Percentiles rank a stretch among this genome's conserved stretches.
Conservation (phyloP, 2,113 vertebrate genomes). For the Nycticorax nycticorax region DNA sequence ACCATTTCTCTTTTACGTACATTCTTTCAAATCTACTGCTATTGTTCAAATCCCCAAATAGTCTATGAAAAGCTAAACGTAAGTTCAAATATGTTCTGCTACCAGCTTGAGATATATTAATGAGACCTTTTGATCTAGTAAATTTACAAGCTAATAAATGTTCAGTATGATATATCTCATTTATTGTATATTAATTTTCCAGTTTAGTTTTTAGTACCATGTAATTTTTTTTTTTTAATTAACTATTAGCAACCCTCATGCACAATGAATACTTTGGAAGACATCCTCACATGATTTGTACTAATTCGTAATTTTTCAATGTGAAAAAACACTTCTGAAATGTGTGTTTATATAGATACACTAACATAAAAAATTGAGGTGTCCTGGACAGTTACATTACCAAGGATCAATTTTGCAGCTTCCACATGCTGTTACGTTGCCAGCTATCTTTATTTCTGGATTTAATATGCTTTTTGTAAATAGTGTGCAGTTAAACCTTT, state of each 20-base stretch:
- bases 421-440: background rate
- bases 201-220: background rate
- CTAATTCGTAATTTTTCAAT: background rate
- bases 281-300: background rate
- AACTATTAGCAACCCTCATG: background rate
- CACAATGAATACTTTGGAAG: background rate
- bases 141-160: background rate
- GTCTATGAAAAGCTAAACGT: background rate
- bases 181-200: background rate
- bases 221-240: background rate
- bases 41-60: background rate
- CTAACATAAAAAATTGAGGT: background rate
- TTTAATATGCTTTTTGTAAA: background rate
- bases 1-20: background rate
- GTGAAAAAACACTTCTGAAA: background rate
- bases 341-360: background rate
- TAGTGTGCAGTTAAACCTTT: background rate
- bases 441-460: background rate
- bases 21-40: background rate
- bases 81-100: background rate
- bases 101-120: background rate
- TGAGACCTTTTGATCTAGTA: background rate
- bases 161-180: background rate
- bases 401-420: background rate
- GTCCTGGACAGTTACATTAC: background rate